Base-by-base conservation (phyloP, 2,797 vertebrate species). In the Cyclura pinguis region DNA sequence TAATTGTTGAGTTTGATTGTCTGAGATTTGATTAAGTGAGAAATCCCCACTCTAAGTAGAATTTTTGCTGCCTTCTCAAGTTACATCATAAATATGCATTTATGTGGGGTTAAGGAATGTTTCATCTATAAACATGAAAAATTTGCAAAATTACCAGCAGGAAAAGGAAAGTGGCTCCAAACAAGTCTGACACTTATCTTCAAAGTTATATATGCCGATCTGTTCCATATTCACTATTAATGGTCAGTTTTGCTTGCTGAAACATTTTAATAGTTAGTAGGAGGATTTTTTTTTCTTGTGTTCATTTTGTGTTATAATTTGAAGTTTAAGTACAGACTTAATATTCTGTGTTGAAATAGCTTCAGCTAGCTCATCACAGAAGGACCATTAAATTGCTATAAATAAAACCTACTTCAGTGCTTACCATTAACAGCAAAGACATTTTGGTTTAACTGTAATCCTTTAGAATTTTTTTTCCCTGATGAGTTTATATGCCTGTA, bases 381-480 rank as follows among this genome's bases (percentile, higher is more conserved):
- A 93, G 84, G 73, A 0, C 29, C 73, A 35, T 69, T 92, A 20
- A 78, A 32, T 81, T 6, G 73, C 3, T 92, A 76, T 67, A 85
- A 14, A 62, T 16, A 89, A 85, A 91, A 55, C 88, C 10, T 78
- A 42, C 4, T 88, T 90, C 18, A 76, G 9, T 69, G 72, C 6
- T 85, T 94, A 85, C 87, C 92, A 90, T 83, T 88, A 95, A 83
- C 0, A 86, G 1, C 7, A 94, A 14, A 78, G 47, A 80, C 80
- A 86, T 85, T 72, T 73, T 57, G 24, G 47, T n/a, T 38, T 32
- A 86, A 85, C 18, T 38, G 57, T 59, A 64, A n/a, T 50, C 13
- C 32, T 32, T 84, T 52, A 20, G 74, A 67, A 67, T 67, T 24
- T 32, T 9, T 8, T 80, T 14, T 27, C 22, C 59, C 10, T 42